Percentiles rank a stretch among this genome's conserved stretches.
Evolutionary conservation across 1,140 invertebrate genomes (phyloP).

Genomic region (Atta texana): DNA sequence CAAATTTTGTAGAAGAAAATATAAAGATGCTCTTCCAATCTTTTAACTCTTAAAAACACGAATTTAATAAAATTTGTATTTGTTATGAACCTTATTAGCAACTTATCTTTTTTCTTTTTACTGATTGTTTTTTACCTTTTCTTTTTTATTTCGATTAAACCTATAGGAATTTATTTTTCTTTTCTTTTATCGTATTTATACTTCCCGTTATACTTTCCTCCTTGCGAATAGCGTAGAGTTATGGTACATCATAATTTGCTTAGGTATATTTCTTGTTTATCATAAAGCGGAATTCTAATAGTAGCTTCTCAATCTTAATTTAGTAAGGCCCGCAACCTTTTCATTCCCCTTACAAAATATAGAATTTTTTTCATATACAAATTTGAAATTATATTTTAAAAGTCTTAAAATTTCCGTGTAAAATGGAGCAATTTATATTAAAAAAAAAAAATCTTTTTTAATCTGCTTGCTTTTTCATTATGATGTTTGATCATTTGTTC

Average conservation of each 20-base stretch:
- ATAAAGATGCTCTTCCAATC: background rate
- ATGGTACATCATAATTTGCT: constrained; percentile 38
- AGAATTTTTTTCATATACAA: background rate
- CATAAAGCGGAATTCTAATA: background rate
- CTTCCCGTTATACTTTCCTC: background rate
- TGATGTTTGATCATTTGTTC: background rate
- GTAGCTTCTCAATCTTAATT: constrained; percentile 18
- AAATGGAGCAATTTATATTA: background rate
- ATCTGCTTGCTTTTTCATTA: background rate
- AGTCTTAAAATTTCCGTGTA: background rate
- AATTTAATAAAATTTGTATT: background rate
- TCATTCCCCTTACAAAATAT: background rate
- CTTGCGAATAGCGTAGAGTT: background rate
- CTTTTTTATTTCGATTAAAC: background rate
- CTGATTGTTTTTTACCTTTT: background rate
- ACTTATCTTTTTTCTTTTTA: background rate
- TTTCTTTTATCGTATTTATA: constrained; percentile 8
- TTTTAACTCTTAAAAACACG: background rate
- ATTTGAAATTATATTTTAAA: constrained; percentile 1
- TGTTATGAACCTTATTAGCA: background rate
- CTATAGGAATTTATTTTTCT: background rate
- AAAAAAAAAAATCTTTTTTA: background rate
- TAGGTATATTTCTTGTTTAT: constrained; percentile 31
- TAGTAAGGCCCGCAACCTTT: background rate
- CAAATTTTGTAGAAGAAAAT: background rate